Conservation (phyloP, 2,113 vertebrate species). For the Triplophysa siluroides region DNA sequence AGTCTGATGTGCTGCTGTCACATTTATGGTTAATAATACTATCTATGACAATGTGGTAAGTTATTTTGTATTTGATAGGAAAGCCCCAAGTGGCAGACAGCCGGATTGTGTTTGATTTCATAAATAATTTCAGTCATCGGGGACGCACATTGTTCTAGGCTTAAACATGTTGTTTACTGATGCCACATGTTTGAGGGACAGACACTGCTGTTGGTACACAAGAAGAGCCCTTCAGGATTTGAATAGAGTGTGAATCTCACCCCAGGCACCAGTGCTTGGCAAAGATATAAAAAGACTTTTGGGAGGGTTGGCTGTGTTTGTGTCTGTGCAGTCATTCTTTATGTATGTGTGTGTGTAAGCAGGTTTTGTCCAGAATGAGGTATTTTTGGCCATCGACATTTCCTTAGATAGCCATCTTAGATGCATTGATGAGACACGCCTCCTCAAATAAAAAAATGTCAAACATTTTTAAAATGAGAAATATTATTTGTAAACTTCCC, state of each 20-base stretch:
- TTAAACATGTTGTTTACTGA: slow-evolving; percentile 78
- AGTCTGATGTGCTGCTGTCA: neutral
- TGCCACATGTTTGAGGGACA: slow-evolving; percentile 75
- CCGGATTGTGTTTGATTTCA: slow-evolving; percentile 79
- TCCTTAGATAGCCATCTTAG: slow-evolving; percentile 55
- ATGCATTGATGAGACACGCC: slow-evolving; percentile 70
- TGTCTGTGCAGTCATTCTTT: slow-evolving; percentile 43
- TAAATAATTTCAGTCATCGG: slow-evolving; percentile 79
- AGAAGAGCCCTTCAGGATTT: slow-evolving; percentile 65
- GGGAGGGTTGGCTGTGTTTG: slow-evolving; percentile 31
- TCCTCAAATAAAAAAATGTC: slow-evolving; percentile 55
- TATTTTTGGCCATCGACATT: slow-evolving; percentile 68
- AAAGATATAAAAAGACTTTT: slow-evolving; percentile 68
- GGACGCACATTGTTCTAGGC: slow-evolving; percentile 78
- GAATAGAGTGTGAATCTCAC: slow-evolving; percentile 61
- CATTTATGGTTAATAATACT: slow-evolving; percentile 18
- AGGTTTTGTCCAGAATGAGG: slow-evolving; percentile 45
- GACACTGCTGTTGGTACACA: slow-evolving; percentile 72
- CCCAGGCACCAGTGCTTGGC: slow-evolving; percentile 68
- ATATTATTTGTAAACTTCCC: neutral
- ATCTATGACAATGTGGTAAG: slow-evolving; percentile 26
- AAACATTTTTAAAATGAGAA: too few species aligned
- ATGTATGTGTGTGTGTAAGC: slow-evolving; percentile 32
- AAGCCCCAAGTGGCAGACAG: slow-evolving; percentile 72
- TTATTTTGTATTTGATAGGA: slow-evolving; percentile 68